Percentiles rank a stretch among this genome's conserved stretches.
These are phyloP conservation scores for Oeneis ivallda DNA, from an alignment of 2,888 invertebrate genomes.

Conservation along the genomic window DNA sequence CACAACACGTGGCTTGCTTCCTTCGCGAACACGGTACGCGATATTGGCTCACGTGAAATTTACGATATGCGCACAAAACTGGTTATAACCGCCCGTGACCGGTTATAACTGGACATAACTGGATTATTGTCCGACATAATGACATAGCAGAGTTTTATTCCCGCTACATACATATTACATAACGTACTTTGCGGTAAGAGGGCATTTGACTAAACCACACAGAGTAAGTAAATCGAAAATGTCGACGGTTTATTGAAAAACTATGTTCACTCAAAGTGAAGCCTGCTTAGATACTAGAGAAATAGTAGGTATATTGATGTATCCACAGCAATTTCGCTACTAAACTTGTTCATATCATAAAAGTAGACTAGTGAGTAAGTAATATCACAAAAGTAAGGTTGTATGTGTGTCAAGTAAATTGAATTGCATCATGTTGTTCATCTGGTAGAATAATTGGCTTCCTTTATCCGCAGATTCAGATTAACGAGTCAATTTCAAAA, in stretches of 20 bases:
- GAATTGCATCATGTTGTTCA: no score
- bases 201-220: slow-evolving; percentile 38
- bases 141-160: slow-evolving; percentile 40
- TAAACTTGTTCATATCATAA: no score
- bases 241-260: background rate
- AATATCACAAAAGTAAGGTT: no score
- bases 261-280: background rate
- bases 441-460: no score
- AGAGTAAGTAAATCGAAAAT: background rate
- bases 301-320: no score
- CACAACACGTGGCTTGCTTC: slow-evolving; percentile 44
- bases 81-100: slow-evolving; percentile 55
- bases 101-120: slow-evolving; percentile 61
- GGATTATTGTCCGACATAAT: slow-evolving; percentile 52
- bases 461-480: no score
- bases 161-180: slow-evolving; percentile 24
- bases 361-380: no score
- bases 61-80: slow-evolving; percentile 52
- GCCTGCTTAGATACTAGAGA: no score
- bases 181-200: slow-evolving; percentile 33
- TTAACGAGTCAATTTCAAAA: no score
- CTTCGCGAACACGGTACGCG: slow-evolving; percentile 49
- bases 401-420: no score
- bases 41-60: slow-evolving; percentile 71
- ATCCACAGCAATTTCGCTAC: no score